Evolutionary conservation across 2,797 vertebrate species (phyloP).

Genomic region (Pseudochirops corinnae): DNA sequence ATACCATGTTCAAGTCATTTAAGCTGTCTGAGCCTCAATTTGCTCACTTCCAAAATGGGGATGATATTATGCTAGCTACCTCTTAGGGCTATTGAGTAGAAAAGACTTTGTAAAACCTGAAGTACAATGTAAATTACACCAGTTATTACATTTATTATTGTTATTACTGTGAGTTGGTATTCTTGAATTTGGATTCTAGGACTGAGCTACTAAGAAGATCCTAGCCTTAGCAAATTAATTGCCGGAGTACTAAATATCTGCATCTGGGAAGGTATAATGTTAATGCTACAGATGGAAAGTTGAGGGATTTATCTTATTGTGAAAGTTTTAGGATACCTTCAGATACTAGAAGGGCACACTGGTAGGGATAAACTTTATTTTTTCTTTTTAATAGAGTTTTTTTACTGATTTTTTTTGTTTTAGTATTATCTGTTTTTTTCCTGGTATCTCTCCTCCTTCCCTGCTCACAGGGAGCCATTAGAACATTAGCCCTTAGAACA

Average conservation of each 20-base stretch:
- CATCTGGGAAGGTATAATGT: background rate
- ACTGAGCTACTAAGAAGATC: background rate
- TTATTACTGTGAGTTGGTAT: background rate
- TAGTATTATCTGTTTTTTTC: too few species aligned
- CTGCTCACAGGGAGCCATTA: too few species aligned
- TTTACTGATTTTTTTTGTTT: too few species aligned
- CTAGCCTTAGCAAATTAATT: background rate
- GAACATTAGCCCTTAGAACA: too few species aligned
- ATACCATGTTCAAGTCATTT: background rate
- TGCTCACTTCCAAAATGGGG: background rate
- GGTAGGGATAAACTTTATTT: background rate
- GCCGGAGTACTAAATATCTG: background rate
- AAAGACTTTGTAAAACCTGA: too few species aligned
- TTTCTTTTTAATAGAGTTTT: too few species aligned
- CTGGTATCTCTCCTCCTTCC: too few species aligned
- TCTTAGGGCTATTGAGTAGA: too few species aligned
- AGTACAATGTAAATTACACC: too few species aligned
- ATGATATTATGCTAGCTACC: background rate
- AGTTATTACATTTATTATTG: too few species aligned
- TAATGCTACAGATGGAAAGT: background rate
- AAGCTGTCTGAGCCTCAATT: background rate
- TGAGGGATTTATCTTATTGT: background rate
- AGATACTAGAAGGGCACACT: background rate
- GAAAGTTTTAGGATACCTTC: constrained; percentile 9
- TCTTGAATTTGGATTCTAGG: background rate